These are phyloP conservation scores for Pachyrhynchus sulphureomaculatus DNA, from an alignment of 1,140 invertebrate species.

Conservation along the genomic window DNA sequence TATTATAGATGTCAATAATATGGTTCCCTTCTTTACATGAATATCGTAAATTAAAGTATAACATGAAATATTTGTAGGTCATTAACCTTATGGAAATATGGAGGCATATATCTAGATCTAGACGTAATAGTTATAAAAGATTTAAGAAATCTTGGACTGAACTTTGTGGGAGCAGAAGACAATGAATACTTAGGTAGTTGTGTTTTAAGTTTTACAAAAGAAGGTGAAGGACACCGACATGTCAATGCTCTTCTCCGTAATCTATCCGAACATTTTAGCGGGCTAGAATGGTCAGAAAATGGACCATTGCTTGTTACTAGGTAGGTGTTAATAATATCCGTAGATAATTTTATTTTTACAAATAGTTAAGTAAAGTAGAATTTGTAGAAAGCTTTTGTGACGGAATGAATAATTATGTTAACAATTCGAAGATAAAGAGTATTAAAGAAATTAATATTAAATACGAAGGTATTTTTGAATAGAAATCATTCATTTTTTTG, in stretches of 20 bases:
- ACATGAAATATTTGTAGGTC: neutral
- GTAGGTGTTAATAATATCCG: no score
- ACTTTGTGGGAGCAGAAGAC: neutral
- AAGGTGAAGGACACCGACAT: neutral
- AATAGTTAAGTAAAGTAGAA: no score
- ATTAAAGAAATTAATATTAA: no score
- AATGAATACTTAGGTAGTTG: neutral
- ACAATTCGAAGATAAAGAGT: no score
- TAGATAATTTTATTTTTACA: no score
- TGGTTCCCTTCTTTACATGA: no score
- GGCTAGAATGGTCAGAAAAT: neutral
- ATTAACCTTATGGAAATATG: conserved; percentile 10
- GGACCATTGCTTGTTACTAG: neutral
- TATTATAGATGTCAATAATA: no score
- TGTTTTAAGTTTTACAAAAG: neutral
- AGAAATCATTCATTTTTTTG: no score
- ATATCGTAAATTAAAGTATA: no score
- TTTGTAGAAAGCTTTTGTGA: no score
- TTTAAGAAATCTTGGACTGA: neutral
- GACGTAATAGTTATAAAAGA: neutral
- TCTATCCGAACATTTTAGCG: neutral
- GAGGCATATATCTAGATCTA: conserved; percentile 1
- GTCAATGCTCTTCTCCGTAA: neutral
- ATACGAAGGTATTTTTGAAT: no score
- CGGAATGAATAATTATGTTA: no score